Evolutionary conservation across 2,113 vertebrate genomes (phyloP).

Genomic region (Strix uralensis): DNA sequence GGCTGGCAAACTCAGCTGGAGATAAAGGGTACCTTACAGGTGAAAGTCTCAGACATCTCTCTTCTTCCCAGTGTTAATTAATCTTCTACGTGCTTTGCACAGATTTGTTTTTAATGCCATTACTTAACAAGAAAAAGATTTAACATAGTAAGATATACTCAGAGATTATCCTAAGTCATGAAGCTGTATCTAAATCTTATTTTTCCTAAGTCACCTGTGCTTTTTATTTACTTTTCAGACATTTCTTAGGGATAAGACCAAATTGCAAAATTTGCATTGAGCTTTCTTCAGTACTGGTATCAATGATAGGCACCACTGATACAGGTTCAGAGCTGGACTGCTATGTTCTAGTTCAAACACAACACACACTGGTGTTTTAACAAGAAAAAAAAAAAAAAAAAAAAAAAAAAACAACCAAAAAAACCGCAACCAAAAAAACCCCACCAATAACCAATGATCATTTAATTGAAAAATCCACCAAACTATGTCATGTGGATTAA

Average conservation of each 20-base stretch:
- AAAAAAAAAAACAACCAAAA: not conserved
- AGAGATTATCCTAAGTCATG: not conserved
- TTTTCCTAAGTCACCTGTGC: not conserved
- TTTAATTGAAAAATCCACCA: not conserved
- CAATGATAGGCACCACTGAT: not conserved
- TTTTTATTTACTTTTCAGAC: not conserved
- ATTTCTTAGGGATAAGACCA: not conserved
- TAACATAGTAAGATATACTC: not conserved
- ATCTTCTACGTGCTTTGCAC: slow-evolving; percentile 17
- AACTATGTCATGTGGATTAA: not conserved
- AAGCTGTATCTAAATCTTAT: not conserved
- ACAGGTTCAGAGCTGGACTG: not conserved
- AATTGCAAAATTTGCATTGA: not conserved
- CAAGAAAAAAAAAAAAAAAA: not conserved
- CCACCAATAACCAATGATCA: not conserved
- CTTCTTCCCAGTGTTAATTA: slow-evolving; percentile 38
- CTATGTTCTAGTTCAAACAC: not conserved
- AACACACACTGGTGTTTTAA: not conserved
- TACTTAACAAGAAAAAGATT: not conserved
- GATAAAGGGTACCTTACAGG: slow-evolving; percentile 36
- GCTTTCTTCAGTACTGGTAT: not conserved
- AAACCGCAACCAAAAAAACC: not conserved
- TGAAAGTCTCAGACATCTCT: slow-evolving; percentile 43
- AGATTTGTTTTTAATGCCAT: not conserved
- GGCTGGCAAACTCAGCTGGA: slow-evolving; percentile 44